Evolutionary conservation across 2,113 vertebrate species (phyloP), one percentile per base, ranked within the genome.

Genomic region (Eonycteris spelaea): DNA sequence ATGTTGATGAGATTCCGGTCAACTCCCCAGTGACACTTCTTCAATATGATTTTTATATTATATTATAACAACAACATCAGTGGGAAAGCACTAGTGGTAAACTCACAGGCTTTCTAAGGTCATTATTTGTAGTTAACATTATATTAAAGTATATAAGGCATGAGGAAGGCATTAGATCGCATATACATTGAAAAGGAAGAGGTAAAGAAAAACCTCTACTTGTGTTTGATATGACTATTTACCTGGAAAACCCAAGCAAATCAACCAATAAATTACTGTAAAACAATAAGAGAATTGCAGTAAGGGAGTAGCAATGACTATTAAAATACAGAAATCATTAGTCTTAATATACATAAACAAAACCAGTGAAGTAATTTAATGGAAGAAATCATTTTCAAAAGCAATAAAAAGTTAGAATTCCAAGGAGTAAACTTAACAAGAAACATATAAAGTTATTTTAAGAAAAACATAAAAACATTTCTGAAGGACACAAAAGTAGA

Each of bases 381-480:
- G 19, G 26, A 73, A 88, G 12, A 86, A 80, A 73, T 83, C 6
- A n/a, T 95, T 93, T 96, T 80, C 43, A 86, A 96, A 90, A 87
- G 30, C 24, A 87, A 68, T 55, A 43, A 89, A 55, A 90, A 61
- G 19, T 40, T 90, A 79, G 35, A 94, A 90, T 67, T 24, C 19
- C 48, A 96, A 77, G 22, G 13, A 80, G 19, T 83, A 83, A 95
- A 87, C 18, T 71, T 77, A 80, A 65, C 4, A 71, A 92, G 48
- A 92, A 68, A 63, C 7, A 38, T 53, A 7, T 38, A 92, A 78
- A 95, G 16, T 11, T 38, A 75, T 63, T 63, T 57, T 83, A 68
- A 93, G 51, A 45, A 89, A 91, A 90, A 91, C 11, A 55, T 79
- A n/a, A 93, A 89, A 73, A 80, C 12, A 67, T 30, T 87, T 90